Evolutionary conservation across 1,140 invertebrate genomes (phyloP), one percentile per base, ranked within the genome.

Genomic region (Tribolium castaneum): DNA sequence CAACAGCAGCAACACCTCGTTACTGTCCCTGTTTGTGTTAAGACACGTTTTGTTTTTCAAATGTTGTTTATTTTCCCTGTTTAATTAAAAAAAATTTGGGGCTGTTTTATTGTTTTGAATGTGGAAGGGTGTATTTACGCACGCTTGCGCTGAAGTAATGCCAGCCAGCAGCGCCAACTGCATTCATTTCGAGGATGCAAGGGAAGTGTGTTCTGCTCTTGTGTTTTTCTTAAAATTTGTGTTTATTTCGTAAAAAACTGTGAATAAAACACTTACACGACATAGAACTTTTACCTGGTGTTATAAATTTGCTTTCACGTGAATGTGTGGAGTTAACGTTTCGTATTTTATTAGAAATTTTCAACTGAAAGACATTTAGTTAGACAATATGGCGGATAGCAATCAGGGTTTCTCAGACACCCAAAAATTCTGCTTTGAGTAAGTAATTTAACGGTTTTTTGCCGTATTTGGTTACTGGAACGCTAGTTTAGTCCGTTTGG

Each of bases 351-450:
- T 66, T 10, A 66, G 0, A 66, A 66, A 35, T 66, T 66, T 66
- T 66, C 59, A 12, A 35, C 25, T 16, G 59, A 66, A 66, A 66
- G 59, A 66, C 59, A 66, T 25, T 66, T 66, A 66, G 19, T 66
- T 30, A 66, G 59, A 66, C 71, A 73, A 73, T 54, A 73, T 73
- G 71, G 71, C 71, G 71, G 71, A 73, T 54, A 52, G 34, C 30
- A 14, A 25, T 52, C 25, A 14, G 6, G 50, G 70, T 39, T 35
- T 14, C 13, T 51, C 71, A 13, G 71, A 54, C 49, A 52, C 52
- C 49, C 71, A 73, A 51, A 73, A 73, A 52, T 73, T 73, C 34
- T 73, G 71, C 49, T 73, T 52, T 34, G 71, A 73, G 71, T 73
- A 73, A 73, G 71, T 73, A 73, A 73, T 73, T 73, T 7, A 52